Percentiles rank a stretch among this genome's conserved stretches.
phyloP scores from a whole-genome alignment of 2,888 invertebrate genomes.

The Entomobrya multifasciata region DNA sequence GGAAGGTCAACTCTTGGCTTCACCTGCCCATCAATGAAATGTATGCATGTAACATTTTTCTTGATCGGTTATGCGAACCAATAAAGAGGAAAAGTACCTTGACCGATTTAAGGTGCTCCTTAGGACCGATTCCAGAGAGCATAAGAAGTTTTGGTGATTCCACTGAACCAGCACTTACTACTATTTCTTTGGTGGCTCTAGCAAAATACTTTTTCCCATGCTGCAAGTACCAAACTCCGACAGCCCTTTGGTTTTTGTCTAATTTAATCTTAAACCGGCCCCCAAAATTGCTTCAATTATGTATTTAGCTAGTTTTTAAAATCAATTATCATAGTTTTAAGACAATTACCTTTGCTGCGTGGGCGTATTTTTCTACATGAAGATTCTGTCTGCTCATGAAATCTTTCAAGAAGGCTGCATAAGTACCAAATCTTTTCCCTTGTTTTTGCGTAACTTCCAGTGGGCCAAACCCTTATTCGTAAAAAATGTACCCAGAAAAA shows the following conservation, averaged over 20 bases:
- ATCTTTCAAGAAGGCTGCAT: constrained; percentile 74
- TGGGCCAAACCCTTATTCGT: constrained; percentile 64
- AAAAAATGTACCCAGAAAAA: too few species aligned
- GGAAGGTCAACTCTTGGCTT: constrained; percentile 74
- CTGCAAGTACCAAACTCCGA: constrained; percentile 72
- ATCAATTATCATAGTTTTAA: too few species aligned
- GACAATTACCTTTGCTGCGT: constrained; percentile 72
- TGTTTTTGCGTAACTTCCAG: constrained; percentile 75
- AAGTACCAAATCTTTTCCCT: constrained; percentile 74
- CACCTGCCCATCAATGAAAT: constrained; percentile 48
- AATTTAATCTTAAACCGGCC: constrained; percentile 65
- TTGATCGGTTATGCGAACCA: too few species aligned
- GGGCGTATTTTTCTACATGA: constrained; percentile 75
- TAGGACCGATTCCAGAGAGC: constrained; percentile 76
- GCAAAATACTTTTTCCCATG: constrained; percentile 74
- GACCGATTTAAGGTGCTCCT: constrained; percentile 59
- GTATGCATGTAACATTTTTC: neutral
- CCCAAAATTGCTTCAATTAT: neutral
- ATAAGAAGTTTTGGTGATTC: constrained; percentile 75
- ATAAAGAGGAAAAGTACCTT: constrained; percentile 43
- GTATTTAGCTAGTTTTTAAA: too few species aligned
- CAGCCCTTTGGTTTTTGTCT: constrained; percentile 71
- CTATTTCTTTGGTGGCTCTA: constrained; percentile 72
- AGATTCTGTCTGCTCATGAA: constrained; percentile 71
- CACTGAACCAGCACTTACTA: constrained; percentile 69